Base-by-base conservation (phyloP, 2,888 invertebrate genomes). In the Callyntrura sp. region DNA sequence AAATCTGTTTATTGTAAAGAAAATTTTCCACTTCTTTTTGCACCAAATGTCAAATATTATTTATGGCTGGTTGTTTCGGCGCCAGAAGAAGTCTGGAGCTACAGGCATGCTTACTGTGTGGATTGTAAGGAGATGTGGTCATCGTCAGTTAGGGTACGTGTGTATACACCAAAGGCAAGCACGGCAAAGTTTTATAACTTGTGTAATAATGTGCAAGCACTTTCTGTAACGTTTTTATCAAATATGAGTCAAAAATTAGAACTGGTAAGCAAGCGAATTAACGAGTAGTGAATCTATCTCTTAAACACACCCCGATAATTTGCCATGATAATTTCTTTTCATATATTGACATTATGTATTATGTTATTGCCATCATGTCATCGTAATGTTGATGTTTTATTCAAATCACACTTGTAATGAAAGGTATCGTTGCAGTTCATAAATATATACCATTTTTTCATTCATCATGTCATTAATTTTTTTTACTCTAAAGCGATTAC, bases 1-100 rank as follows among this genome's bases (percentile, higher is more conserved):
- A 48, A 79, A 79, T 79, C 57, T 79, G 55, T 79, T 79, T 57
- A 79, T 79, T 57, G 79, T 79, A 57, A 79, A 79, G 57, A 79
- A 35, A 57, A 79, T 79, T 57, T 79, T 57, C 48, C 79, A 57
- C 65, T 87, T 57, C 73, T 86, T 48, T 79, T 65, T 76, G 73
- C 73, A 84, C 76, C 83, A 83, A 88, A 88, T 88, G 88, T 88
- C 88, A 88, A 88, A 88, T 76, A 88, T 73, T 88, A 88, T 88
- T 88, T 88, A 88, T 68, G 76, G 35, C 82, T 20, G 68, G 62
- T 82, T 83, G 83, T 88, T 84, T 83, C 78, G 88, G 88, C 88
- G 88, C 88, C 88, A 88, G 70, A 0, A 43, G 76, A 8, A 25
- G 88, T 88, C 88, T 88, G 84, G 62, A 76, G 43, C 57, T 85